These are phyloP conservation scores for Sceloporus undulatus DNA, from an alignment of 2,113 vertebrate species.

Conservation along the genomic window DNA sequence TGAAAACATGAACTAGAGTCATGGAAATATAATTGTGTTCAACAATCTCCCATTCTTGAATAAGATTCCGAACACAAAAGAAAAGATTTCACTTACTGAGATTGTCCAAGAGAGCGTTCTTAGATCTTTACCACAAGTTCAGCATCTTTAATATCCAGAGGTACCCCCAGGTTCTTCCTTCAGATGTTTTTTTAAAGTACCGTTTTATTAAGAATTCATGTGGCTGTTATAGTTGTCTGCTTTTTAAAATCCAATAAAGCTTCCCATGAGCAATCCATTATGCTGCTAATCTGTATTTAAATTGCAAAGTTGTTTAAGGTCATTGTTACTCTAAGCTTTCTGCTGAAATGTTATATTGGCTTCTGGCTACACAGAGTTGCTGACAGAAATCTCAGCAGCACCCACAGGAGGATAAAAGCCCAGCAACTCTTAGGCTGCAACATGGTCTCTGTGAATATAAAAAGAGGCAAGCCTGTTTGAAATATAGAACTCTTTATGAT, in stretches of 20 bases:
- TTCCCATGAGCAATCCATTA: slow-evolving; percentile 25
- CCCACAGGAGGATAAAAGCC: slow-evolving; percentile 41
- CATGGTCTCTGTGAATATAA: slow-evolving; percentile 40
- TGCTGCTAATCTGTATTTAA: slow-evolving; percentile 30
- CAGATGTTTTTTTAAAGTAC: not conserved
- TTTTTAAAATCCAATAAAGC: not conserved
- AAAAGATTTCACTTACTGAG: not conserved
- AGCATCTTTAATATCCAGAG: not conserved
- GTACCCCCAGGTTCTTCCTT: not conserved
- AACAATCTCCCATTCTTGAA: not conserved
- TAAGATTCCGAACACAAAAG: not conserved
- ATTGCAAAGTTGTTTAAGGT: slow-evolving; percentile 28
- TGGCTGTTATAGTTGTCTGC: not conserved
- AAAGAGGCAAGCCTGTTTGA: slow-evolving; percentile 2
- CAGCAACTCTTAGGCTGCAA: not conserved
- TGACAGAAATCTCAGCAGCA: slow-evolving; percentile 33
- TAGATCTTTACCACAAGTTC: not conserved
- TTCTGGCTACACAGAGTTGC: slow-evolving; percentile 15
- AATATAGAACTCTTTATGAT: slow-evolving; percentile 26
- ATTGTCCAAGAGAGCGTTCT: not conserved
- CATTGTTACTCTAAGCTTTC: slow-evolving; percentile 6
- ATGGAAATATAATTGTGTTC: not conserved
- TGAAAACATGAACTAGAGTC: not conserved
- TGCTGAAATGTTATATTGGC: slow-evolving; percentile 29
- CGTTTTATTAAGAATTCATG: slow-evolving; percentile 8